phyloP scores from a whole-genome alignment of 1,140 invertebrate genomes.

The Caenorhabditis latens region DNA sequence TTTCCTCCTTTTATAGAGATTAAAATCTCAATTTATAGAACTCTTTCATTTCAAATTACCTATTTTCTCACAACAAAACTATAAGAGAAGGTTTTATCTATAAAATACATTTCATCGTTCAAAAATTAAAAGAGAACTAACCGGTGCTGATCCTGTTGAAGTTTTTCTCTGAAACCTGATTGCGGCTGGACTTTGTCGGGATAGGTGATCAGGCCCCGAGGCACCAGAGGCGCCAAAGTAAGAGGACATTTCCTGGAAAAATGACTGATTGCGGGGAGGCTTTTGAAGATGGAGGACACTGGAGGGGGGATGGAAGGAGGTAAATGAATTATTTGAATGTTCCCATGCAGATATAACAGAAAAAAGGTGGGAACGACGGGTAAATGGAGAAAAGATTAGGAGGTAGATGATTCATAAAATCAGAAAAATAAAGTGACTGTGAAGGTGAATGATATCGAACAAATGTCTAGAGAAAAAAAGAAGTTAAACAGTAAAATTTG shows the following conservation, averaged over 20 bases:
- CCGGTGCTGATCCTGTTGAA: conserved; percentile 1
- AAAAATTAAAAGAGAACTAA: background rate
- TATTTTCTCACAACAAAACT: too few relatives aligned
- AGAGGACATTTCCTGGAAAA: conserved; percentile 39
- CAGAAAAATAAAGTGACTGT: background rate
- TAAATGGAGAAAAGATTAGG: background rate
- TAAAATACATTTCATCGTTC: too few relatives aligned
- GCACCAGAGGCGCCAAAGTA: conserved; percentile 47
- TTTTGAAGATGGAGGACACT: conserved; percentile 2
- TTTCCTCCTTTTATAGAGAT: too few relatives aligned
- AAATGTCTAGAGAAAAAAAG: background rate
- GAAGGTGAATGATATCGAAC: background rate
- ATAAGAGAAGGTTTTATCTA: too few relatives aligned
- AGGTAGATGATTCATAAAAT: background rate
- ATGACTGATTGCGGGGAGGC: conserved; percentile 1
- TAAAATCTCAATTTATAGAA: too few relatives aligned
- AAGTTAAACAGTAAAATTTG: conserved; percentile 27
- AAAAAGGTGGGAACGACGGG: background rate
- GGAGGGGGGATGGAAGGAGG: too few relatives aligned
- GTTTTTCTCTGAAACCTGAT: conserved; percentile 48
- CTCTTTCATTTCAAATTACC: too few relatives aligned
- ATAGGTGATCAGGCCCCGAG: conserved; percentile 3
- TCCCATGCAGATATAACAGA: conserved; percentile 40
- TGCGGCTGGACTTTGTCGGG: conserved; percentile 30
- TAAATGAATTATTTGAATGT: conserved; percentile 42